Conservation (phyloP, 2,888 invertebrate genomes). For the Peribatodes rhomboidaria region DNA sequence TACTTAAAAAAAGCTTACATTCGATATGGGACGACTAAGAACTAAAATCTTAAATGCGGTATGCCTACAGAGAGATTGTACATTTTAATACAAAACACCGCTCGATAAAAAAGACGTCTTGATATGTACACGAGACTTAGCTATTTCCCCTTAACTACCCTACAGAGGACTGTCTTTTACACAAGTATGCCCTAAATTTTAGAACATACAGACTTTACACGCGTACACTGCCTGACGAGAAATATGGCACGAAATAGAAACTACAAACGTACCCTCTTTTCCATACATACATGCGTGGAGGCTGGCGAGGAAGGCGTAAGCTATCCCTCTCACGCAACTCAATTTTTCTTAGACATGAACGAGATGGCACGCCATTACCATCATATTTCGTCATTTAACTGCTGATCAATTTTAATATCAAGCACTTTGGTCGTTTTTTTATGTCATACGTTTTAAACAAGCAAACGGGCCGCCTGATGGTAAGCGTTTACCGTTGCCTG, state of each 20-base stretch:
- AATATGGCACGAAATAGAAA: conserved; percentile 39
- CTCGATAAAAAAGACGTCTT: conserved; percentile 65
- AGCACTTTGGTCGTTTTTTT: no score
- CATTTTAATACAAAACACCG: conserved; percentile 67
- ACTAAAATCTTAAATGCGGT: conserved; percentile 71
- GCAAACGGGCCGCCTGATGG: no score
- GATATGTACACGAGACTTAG: conserved; percentile 77
- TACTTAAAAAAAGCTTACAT: conserved; percentile 51
- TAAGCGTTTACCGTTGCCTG: no score
- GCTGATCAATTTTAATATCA: no score
- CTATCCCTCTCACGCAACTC: no score
- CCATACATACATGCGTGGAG: no score
- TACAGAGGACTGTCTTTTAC: conserved; percentile 55
- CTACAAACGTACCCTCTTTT: not conserved
- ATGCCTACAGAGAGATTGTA: conserved; percentile 62
- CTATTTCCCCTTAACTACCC: conserved; percentile 54
- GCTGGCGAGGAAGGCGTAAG: no score
- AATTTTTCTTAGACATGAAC: no score
- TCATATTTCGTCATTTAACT: no score
- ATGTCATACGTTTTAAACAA: no score
- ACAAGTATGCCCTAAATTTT: conserved; percentile 75
- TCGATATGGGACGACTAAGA: conserved; percentile 50
- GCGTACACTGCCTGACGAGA: conserved; percentile 38
- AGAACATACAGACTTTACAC: conserved; percentile 61
- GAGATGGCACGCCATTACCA: no score